Percentiles rank a stretch among this genome's conserved stretches.
Conservation (phyloP, 2,888 invertebrate genomes). For the Eupithecia insigniata region DNA sequence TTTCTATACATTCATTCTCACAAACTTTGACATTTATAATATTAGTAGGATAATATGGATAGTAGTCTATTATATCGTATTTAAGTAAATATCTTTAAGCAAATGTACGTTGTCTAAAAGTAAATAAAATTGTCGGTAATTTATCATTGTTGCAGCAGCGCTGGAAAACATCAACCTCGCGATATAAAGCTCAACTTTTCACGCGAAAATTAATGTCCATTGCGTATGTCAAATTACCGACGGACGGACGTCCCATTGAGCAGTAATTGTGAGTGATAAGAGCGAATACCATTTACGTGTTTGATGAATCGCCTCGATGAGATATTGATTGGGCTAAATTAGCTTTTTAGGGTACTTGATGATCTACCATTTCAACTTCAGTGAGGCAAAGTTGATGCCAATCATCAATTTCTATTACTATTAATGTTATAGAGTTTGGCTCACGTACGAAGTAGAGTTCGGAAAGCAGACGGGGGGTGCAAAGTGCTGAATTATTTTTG, state of each 20-base stretch:
- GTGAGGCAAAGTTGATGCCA: neutral
- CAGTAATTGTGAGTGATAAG: constrained; percentile 57
- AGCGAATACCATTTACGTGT: constrained; percentile 31
- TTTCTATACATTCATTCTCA: too few relatives aligned
- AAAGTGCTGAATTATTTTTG: too few relatives aligned
- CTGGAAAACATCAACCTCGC: constrained; percentile 1
- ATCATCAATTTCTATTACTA: neutral
- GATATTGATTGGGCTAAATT: neutral
- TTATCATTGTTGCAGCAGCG: constrained; percentile 6
- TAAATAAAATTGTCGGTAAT: neutral
- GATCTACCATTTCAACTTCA: neutral
- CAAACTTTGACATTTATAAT: too few relatives aligned
- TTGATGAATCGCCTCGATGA: constrained; percentile 6
- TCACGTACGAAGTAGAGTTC: too few relatives aligned
- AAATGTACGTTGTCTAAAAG: neutral
- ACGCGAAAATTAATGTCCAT: constrained; percentile 31
- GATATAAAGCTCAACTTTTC: constrained; percentile 13
- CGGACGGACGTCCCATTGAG: constrained; percentile 47
- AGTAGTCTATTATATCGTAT: too few relatives aligned
- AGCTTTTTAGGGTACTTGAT: constrained; percentile 1
- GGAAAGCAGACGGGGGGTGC: too few relatives aligned
- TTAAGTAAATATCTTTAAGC: too few relatives aligned
- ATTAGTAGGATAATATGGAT: too few relatives aligned
- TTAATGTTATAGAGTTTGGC: neutral
- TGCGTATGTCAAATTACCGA: constrained; percentile 43